Conservation (phyloP, 2,797 vertebrate species). For the Eulemur rubriventer region DNA sequence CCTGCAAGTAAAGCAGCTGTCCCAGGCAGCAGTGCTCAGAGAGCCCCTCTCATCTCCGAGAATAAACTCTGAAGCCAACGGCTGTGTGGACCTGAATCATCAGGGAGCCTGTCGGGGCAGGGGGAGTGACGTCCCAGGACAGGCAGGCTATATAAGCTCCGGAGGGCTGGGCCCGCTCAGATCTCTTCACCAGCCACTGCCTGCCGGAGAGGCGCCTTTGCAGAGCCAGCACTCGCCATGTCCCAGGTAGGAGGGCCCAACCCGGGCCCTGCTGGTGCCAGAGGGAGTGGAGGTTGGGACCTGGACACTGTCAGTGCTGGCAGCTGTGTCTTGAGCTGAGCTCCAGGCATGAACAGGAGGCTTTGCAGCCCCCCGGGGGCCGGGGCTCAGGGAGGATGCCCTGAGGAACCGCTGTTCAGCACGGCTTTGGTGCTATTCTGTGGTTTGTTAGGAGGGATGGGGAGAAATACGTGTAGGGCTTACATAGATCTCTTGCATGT, state of each 20-base stretch:
- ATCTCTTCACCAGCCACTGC: constrained; percentile 46
- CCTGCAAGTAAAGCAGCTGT: constrained; percentile 52
- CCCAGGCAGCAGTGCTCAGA: constrained; percentile 13
- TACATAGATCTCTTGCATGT: neutral
- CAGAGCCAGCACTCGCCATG: constrained; percentile 77
- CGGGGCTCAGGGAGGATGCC: neutral
- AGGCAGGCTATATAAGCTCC: constrained; percentile 83
- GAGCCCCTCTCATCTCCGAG: constrained; percentile 81
- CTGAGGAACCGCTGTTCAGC: neutral
- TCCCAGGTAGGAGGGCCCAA: constrained; percentile 83
- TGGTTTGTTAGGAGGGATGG: neutral
- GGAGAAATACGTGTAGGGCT: neutral
- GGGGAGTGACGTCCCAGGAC: constrained; percentile 76
- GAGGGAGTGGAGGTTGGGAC: neutral
- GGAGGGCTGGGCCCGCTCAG: constrained; percentile 45
- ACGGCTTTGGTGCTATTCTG: neutral
- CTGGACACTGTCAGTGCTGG: neutral
- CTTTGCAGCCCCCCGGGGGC: neutral
- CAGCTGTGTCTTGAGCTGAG: neutral
- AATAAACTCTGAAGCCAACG: constrained; percentile 82
- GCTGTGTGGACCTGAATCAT: constrained; percentile 67
- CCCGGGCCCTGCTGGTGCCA: neutral
- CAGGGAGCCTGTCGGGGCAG: constrained; percentile 61
- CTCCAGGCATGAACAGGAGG: neutral
- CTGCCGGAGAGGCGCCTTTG: neutral